These are phyloP conservation scores for Champsocephalus gunnari DNA, from an alignment of 2,797 vertebrate species.

Conservation along the genomic window DNA sequence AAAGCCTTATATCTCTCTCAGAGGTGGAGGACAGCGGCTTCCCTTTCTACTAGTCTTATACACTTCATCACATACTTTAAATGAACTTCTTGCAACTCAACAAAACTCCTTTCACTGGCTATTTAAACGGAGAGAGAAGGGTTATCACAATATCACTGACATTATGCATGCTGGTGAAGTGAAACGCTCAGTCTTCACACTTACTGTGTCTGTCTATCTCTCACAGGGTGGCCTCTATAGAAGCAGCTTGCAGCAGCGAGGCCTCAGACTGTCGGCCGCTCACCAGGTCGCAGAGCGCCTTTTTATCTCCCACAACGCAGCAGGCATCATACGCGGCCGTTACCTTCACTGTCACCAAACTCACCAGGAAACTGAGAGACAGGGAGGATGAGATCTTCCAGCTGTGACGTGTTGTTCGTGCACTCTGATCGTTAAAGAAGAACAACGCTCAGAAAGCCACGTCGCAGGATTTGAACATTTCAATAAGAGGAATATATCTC, in stretches of 20 bases:
- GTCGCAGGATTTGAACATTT: neutral
- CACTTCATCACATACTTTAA: too few species aligned
- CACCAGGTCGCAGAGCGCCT: constrained; percentile 58
- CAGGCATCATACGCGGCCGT: constrained; percentile 78
- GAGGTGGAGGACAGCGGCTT: too few species aligned
- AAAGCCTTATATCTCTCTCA: too few species aligned
- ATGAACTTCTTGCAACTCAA: too few species aligned
- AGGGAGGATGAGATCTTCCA: constrained; percentile 93
- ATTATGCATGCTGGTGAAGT: neutral
- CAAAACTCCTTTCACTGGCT: too few species aligned
- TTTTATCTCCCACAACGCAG: constrained; percentile 55
- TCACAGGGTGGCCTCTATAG: constrained; percentile 73
- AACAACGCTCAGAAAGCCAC: neutral
- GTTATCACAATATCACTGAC: neutral
- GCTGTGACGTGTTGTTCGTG: constrained; percentile 81
- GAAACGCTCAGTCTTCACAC: neutral
- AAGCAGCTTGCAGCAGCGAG: constrained; percentile 59
- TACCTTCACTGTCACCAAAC: constrained; percentile 87
- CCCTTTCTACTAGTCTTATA: too few species aligned
- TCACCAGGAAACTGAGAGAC: constrained; percentile 83
- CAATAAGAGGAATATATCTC: constrained; percentile 9
- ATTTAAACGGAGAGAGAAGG: neutral
- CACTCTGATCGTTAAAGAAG: constrained; percentile 18
- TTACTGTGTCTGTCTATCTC: neutral
- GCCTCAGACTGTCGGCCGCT: constrained; percentile 45